Conservation (phyloP, 2,888 invertebrate genomes). For the Harpalus rubripes region DNA sequence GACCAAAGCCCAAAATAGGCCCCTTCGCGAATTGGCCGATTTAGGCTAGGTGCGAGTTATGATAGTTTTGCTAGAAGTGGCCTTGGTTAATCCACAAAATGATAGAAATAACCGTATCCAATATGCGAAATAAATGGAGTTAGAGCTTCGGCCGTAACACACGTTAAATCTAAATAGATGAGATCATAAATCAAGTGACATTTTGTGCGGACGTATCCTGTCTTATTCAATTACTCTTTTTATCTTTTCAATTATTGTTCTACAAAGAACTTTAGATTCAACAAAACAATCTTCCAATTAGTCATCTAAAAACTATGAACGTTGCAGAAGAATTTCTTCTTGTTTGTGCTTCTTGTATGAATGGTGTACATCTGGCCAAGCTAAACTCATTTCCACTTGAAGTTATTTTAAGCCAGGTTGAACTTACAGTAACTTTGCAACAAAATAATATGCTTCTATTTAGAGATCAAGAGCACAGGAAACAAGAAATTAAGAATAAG, state of each 20-base stretch:
- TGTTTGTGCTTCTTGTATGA: conserved; percentile 13
- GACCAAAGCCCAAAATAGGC: no score
- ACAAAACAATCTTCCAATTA: not conserved
- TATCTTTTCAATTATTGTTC: not conserved
- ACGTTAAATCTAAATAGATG: no score
- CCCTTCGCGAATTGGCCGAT: no score
- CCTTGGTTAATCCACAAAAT: no score
- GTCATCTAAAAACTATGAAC: not conserved
- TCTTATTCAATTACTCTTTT: no score
- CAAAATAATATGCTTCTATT: conserved; percentile 39
- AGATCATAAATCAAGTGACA: no score
- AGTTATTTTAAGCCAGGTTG: conserved; percentile 37
- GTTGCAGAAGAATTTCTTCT: not conserved
- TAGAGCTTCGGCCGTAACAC: no score
- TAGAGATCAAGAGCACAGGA: conserved; percentile 10
- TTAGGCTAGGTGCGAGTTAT: no score
- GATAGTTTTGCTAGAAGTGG: no score
- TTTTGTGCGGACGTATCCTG: no score
- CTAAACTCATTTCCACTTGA: conserved; percentile 35
- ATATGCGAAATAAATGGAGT: no score
- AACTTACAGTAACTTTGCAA: conserved; percentile 46
- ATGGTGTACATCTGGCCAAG: conserved; percentile 37
- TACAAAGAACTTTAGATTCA: not conserved
- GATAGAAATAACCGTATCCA: no score
- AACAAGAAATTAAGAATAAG: conserved; percentile 3